Evolutionary conservation across 2,113 vertebrate species (phyloP).

Genomic region (Rhynchopsitta pachyrhyncha): DNA sequence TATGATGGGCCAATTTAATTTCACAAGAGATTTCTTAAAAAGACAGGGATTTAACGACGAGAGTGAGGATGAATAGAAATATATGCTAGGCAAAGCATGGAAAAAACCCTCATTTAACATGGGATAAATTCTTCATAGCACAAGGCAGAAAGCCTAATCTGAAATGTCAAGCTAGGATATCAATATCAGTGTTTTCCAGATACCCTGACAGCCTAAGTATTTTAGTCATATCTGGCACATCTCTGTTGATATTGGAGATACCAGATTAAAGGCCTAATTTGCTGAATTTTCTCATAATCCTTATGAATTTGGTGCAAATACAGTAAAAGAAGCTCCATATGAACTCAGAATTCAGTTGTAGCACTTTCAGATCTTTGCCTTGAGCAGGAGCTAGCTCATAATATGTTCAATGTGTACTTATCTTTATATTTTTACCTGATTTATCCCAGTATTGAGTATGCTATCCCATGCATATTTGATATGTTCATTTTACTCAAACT

Average conservation of each 20-base stretch:
- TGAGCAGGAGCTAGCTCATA: background rate
- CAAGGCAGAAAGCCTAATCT: background rate
- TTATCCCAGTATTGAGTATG: background rate
- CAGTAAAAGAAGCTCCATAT: background rate
- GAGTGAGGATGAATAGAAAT: background rate
- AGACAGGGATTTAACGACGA: background rate
- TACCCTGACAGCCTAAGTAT: background rate
- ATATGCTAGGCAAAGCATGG: background rate
- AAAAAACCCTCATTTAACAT: background rate
- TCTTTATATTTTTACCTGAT: background rate
- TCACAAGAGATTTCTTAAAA: constrained; percentile 10
- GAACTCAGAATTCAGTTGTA: background rate
- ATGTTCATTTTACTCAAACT: background rate
- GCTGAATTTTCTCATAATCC: background rate
- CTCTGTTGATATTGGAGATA: background rate
- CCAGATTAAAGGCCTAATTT: background rate
- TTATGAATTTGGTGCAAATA: background rate
- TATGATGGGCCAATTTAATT: background rate
- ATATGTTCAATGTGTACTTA: background rate
- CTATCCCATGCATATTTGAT: background rate
- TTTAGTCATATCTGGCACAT: background rate
- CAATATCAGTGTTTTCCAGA: background rate
- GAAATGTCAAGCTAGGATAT: background rate
- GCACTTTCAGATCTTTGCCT: background rate
- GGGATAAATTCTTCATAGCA: background rate